Evolutionary conservation across 2,888 invertebrate genomes (phyloP), one percentile per base, ranked within the genome.

Genomic region (Lasioglossum morio): DNA sequence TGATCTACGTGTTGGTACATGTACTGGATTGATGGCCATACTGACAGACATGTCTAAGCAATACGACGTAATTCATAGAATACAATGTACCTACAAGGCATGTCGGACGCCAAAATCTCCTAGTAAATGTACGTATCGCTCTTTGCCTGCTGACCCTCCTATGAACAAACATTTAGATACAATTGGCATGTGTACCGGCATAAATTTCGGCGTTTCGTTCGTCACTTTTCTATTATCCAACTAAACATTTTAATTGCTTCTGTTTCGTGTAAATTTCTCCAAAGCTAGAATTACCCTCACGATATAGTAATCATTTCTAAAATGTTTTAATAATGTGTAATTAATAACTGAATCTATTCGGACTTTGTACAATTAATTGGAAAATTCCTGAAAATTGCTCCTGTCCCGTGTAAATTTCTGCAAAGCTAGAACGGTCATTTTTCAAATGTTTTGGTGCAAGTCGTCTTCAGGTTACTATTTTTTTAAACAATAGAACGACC

Each of bases 111-210:
- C 89, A 86, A 87, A 81, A 88, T 95, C 94, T 93, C 93, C 96
- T 97, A 98, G 96, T 96, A 98, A 97, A 98, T 98, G 97, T 98
- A 98, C 95, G 98, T 98, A 97, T 98, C 97, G 96, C 98, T 98
- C 97, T 93, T 94, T 91, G 93, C 92, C 92, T 90, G 93, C 90
- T 82, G 92, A 90, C 92, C 92, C 91, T 92, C 95, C 95, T 95
- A 95, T 87, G 92, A 94, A 94, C 92, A 94, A 91, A 94, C 91
- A 92, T 86, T 87, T 80, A 87, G 85, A 87, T 86, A 88, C 86
- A 89, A 92, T 90, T 89, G 87, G 53, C 89, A 90, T 84, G 83
- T 84, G 81, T 72, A 84, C 48, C 81, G 57, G 63, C 37, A 60
- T 16, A 63, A 34, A 30, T 81, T n/a, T 60, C n/a, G n/a, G 78